These are phyloP conservation scores for Gopherus flavomarginatus DNA, from an alignment of 2,113 vertebrate genomes.

Conservation along the genomic window DNA sequence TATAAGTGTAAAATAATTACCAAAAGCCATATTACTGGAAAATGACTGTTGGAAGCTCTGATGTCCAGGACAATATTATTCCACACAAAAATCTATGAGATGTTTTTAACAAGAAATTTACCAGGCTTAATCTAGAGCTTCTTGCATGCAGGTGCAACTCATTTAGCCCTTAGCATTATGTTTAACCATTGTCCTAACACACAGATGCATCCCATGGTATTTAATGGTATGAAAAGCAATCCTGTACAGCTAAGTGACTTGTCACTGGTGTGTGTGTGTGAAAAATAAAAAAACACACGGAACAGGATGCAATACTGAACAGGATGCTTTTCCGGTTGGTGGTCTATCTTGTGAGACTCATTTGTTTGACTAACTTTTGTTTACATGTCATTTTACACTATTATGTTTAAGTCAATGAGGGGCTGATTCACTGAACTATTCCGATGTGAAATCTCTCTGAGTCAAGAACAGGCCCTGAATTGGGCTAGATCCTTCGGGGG, in stretches of 20 bases:
- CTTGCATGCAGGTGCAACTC: slow-evolving; percentile 40
- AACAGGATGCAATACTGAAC: slow-evolving; percentile 1
- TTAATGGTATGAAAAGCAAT: slow-evolving; percentile 31
- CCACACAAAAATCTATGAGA: not conserved
- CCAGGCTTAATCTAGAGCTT: slow-evolving; percentile 50
- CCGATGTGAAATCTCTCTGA: not conserved
- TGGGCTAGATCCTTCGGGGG: not conserved
- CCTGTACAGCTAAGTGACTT: not conserved
- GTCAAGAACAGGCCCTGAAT: not conserved
- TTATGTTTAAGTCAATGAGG: not conserved
- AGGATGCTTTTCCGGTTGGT: not conserved
- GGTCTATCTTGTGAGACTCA: not conserved
- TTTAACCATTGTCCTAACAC: slow-evolving; percentile 51
- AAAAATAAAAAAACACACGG: not conserved
- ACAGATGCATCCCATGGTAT: not conserved
- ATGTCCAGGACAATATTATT: slow-evolving; percentile 26
- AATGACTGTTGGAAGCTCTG: slow-evolving; percentile 18
- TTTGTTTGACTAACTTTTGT: not conserved
- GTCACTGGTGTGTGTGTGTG: not conserved
- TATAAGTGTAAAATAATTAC: slow-evolving; percentile 27
- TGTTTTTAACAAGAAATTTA: slow-evolving; percentile 20
- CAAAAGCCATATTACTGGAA: slow-evolving; percentile 33
- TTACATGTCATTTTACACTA: not conserved
- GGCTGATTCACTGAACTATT: not conserved
- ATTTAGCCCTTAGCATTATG: slow-evolving; percentile 52